A percentile compares a stretch with the other conserved stretches of the same genome.
Evolutionary conservation across 2,113 vertebrate genomes (phyloP).

Genomic region (Siphamia tubifer): DNA sequence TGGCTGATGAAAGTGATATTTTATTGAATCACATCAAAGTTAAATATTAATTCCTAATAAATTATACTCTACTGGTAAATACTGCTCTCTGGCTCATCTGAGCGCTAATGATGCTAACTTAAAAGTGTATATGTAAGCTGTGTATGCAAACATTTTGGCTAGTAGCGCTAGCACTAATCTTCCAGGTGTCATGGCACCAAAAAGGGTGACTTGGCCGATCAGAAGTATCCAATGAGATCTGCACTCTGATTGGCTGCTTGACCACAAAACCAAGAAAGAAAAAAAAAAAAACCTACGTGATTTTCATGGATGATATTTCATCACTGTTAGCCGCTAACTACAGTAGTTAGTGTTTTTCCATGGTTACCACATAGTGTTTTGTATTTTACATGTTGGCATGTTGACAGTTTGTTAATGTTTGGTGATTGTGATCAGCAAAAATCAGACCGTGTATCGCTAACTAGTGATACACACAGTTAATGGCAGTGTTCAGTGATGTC

Average conservation of each 20-base stretch:
- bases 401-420: background rate
- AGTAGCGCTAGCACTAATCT: background rate
- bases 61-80: constrained; percentile 1
- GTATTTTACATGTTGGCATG: background rate
- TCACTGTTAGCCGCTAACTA: background rate
- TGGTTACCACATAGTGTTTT: background rate
- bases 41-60: constrained; percentile 10
- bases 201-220: constrained; percentile 4
- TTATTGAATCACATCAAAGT: background rate
- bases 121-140: background rate
- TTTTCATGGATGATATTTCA: no score
- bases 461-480: constrained; percentile 52
- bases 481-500: constrained; percentile 99
- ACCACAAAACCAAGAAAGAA: background rate
- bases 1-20: no score
- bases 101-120: background rate
- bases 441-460: background rate
- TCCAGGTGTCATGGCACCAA: constrained; percentile 40
- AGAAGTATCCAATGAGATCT: background rate
- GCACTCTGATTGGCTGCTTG: constrained; percentile 23
- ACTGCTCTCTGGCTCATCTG: background rate
- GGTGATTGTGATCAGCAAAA: constrained; percentile 12
- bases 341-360: constrained; percentile 10
- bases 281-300: no score
- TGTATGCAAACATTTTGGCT: background rate